Base-by-base conservation (phyloP, 2,888 invertebrate genomes). In the Globia sparganii region DNA sequence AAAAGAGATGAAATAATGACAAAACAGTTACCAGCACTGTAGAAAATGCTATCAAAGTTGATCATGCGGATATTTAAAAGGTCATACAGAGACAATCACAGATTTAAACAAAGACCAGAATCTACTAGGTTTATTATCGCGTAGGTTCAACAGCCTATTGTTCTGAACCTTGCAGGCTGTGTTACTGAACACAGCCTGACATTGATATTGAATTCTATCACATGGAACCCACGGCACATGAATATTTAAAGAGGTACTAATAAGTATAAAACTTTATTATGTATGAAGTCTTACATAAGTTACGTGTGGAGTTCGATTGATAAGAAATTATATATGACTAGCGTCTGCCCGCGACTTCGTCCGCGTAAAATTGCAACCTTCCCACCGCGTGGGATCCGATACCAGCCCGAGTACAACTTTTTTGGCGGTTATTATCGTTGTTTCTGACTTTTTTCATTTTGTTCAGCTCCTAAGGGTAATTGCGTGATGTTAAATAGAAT, bases 111-210 rank as follows among this genome's bases (percentile, higher is more conserved):
- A 71, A 81, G 64, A 66, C 46, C 21, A 49, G 53, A 58, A 58
- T 61, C 34, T 64, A 53, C 37, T 62, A 62, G 70, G 61, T 87
- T 73, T 83, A 81, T 46, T 56, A 72, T 78, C 28, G 77, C 67
- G 75, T 71, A 76, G 86, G 83, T 88, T 88, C 88, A 88, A 83
- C 53, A 81, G 56, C 68, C 86, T 71, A 78, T 79, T 86, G 80
- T 84, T 87, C 75, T 77, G 49, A 77, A 78, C 72, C 75, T 58
- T 69, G 80, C 58, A 67, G 65, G 65, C 56, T 69, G 46, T 61
- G 61, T 56, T 70, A n/a, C n/a, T n/a, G n/a, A n/a, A n/a, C n/a
- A n/a, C 65, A 46, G 40, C n/a, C n/a, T 81, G 69, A 84, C 81
- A 76, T 79, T 84, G 86, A 77, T 79, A 81, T 79, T 81, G 77